Evolutionary conservation across 2,888 invertebrate species (phyloP).

Genomic region (Entomobrya multifasciata): DNA sequence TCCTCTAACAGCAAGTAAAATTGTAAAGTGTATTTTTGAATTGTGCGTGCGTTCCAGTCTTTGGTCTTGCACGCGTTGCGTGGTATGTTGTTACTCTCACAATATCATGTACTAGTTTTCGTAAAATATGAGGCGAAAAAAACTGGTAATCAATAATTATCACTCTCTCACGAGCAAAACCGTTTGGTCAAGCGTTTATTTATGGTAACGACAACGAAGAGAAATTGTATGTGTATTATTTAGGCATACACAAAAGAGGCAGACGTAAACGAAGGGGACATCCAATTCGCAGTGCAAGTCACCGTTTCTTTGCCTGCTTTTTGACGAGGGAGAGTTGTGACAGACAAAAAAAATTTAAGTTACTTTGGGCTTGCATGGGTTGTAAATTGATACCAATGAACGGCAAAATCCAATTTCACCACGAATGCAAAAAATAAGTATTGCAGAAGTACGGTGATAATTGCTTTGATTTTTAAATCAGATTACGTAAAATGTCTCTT

Average conservation of each 20-base stretch:
- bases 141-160: constrained; percentile 32
- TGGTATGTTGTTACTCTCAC: too few relatives aligned
- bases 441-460: too few relatives aligned
- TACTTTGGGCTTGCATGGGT: neutral
- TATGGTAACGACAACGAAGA: neutral
- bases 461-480: neutral
- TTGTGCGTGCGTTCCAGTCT: too few relatives aligned
- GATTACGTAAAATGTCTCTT: neutral
- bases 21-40: too few relatives aligned
- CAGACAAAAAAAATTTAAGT: too few relatives aligned
- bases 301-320: neutral
- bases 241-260: constrained; percentile 25
- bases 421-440: too few relatives aligned
- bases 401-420: too few relatives aligned
- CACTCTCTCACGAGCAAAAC: constrained; percentile 21
- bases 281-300: constrained; percentile 5
- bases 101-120: too few relatives aligned
- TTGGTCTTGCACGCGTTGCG: too few relatives aligned
- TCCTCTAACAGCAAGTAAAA: too few relatives aligned
- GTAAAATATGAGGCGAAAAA: neutral
- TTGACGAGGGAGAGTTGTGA: too few relatives aligned
- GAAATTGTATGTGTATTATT: constrained; percentile 36
- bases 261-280: constrained; percentile 2
- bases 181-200: neutral
- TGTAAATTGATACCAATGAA: constrained; percentile 15